Conservation (phyloP, 1,140 invertebrate species). For the Trypoxylus dichotomus region DNA sequence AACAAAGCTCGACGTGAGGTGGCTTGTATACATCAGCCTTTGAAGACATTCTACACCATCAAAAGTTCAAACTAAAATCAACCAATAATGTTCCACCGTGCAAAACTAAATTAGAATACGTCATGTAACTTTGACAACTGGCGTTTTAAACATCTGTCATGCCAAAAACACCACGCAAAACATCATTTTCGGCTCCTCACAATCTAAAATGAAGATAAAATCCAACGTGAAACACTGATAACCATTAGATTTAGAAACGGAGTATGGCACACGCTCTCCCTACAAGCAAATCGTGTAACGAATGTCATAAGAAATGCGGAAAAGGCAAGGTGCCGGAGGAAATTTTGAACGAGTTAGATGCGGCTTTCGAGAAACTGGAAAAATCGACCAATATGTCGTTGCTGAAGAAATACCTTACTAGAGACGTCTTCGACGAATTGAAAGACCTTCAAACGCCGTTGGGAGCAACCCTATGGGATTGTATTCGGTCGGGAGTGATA, state of each 20-base stretch:
- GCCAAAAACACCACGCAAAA: neutral
- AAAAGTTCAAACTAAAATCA: no score
- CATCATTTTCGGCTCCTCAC: neutral
- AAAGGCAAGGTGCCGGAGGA: slow-evolving; percentile 56
- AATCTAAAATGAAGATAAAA: neutral
- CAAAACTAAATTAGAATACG: no score
- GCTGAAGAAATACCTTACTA: slow-evolving; percentile 72
- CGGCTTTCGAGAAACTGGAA: slow-evolving; percentile 63
- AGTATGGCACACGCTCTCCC: neutral
- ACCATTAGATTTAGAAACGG: neutral
- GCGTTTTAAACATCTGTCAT: neutral
- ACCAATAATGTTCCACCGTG: no score
- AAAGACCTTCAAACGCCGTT: slow-evolving; percentile 63
- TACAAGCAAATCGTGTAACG: slow-evolving; percentile 20
- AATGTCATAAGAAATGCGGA: slow-evolving; percentile 48
- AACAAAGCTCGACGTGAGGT: no score
- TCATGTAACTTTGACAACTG: neutral
- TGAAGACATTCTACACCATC: no score
- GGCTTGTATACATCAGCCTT: no score
- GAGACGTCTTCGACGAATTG: slow-evolving; percentile 64
- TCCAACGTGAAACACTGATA: neutral
- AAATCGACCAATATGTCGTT: slow-evolving; percentile 66
- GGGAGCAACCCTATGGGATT: slow-evolving; percentile 61
- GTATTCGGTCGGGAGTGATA: slow-evolving; percentile 57
- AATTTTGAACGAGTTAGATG: slow-evolving; percentile 73